Base-by-base conservation (phyloP, 1,140 invertebrate genomes). In the Nasonia giraulti region DNA sequence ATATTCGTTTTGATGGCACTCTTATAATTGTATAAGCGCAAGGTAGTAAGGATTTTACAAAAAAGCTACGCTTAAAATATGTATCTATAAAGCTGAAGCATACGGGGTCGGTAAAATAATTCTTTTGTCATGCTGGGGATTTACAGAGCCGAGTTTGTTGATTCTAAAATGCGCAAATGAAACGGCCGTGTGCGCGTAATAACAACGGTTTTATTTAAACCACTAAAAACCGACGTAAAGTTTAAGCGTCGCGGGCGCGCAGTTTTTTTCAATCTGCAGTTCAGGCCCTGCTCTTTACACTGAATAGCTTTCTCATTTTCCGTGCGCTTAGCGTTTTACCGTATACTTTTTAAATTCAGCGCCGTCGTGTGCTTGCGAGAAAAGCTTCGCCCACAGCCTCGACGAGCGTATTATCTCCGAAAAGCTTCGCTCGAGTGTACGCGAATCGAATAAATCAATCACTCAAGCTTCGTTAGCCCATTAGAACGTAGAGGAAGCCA, bases 261-360 rank as follows among this genome's bases (percentile, higher is more conserved):
- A 62, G 17, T 62, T 62, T 62, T 62, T 62, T 62, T 62, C 55
- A 62, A 62, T 62, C 55, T 62, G 55, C 55, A 62, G 55, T 62
- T n/a, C 17, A 62, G 17, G 6, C 55, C 27, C 27, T 27, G 27
- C 27, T 62, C 17, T 62, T 62, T 62, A 62, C 55, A 20, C 55
- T 62, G 55, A 62, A 3, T 62, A 62, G 17, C 20, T 62, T n/a
- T 62, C 20, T 62, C 55, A 62, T 62, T 62, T 62, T 62, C 55
- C 55, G 20, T n/a, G 55, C 17, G 20, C 55, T 62, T 62, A 62
- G 17, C 17, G 17, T 62, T 62, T 20, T 20, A 62, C 17, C 55
- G 17, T 4, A 20, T 62, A 7, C 55, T 20, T 20, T 62, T 62
- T 62, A 62, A 62, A 62, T 62, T 6, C 20, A n/a, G 20, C 20